Evolutionary conservation across 1,140 invertebrate species (phyloP).

Genomic region (Mycetomoellerius zeteki): DNA sequence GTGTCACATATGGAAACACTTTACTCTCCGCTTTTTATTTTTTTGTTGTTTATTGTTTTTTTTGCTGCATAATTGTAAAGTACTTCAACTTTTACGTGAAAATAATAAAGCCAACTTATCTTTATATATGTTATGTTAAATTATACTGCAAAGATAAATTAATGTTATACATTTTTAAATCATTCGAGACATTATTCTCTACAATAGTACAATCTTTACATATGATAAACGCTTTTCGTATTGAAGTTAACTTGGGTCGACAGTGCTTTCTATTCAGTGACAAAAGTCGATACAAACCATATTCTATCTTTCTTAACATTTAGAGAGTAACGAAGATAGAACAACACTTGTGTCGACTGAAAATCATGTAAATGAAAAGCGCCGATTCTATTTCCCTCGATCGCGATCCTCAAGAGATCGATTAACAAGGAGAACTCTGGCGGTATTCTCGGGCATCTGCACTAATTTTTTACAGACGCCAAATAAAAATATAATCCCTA

Average conservation of each 20-base stretch:
- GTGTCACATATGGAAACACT: background rate
- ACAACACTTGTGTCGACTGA: no score
- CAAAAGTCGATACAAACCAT: no score
- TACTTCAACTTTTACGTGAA: background rate
- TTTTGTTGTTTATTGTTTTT: background rate
- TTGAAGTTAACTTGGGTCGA: background rate
- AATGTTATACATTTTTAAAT: background rate
- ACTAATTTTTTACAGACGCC: constrained; percentile 38
- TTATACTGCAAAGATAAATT: background rate
- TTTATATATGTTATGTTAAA: constrained; percentile 6
- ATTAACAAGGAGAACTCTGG: background rate
- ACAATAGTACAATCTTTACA: background rate
- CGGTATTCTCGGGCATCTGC: constrained; percentile 4
- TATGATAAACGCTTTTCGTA: background rate
- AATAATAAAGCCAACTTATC: background rate
- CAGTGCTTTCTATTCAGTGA: no score
- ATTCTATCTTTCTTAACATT: no score
- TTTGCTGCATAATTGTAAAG: background rate
- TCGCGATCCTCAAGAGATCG: constrained; percentile 20
- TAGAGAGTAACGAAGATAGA: no score
- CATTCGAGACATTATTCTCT: background rate
- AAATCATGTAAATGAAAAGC: background rate
- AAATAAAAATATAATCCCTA: constrained; percentile 24
- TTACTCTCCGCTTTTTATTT: background rate
- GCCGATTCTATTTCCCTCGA: background rate